These are phyloP conservation scores for Pongo pygmaeus DNA, from an alignment of 2,113 vertebrate genomes.

Conservation along the genomic window DNA sequence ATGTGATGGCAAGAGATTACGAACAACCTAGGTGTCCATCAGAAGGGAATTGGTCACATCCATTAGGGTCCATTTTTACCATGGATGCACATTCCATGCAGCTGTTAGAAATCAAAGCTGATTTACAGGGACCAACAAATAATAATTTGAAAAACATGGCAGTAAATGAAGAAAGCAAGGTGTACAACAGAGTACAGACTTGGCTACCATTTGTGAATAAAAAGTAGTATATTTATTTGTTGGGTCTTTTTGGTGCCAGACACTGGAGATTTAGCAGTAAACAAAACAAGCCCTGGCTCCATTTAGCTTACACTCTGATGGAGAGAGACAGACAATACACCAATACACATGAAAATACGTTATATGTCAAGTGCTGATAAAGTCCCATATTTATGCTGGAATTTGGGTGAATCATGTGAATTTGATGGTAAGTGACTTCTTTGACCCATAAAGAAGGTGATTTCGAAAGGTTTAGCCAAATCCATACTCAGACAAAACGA, in stretches of 20 bases:
- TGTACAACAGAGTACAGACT: rapidly evolving
- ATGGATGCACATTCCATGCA: not conserved
- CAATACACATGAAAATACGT: not conserved
- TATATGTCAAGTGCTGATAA: too few species aligned
- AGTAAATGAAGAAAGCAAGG: not conserved
- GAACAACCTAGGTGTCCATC: not conserved
- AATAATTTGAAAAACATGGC: not conserved
- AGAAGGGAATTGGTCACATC: not conserved
- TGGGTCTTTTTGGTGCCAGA: not conserved
- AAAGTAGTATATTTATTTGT: rapidly evolving
- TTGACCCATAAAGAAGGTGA: not conserved
- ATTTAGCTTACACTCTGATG: not conserved
- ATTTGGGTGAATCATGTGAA: not conserved
- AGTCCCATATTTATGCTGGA: not conserved
- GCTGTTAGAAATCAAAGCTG: not conserved
- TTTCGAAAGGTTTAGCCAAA: not conserved
- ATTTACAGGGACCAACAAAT: not conserved
- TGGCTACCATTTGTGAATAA: not conserved
- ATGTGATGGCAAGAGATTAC: not conserved
- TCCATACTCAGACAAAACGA: not conserved
- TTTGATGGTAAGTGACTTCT: not conserved
- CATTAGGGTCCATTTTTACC: not conserved
- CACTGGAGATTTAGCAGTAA: not conserved
- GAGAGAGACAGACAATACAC: not conserved
- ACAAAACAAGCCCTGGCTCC: not conserved